These are phyloP conservation scores for Peromyscus aztecus DNA, from an alignment of 2,797 vertebrate genomes.

Conservation along the genomic window DNA sequence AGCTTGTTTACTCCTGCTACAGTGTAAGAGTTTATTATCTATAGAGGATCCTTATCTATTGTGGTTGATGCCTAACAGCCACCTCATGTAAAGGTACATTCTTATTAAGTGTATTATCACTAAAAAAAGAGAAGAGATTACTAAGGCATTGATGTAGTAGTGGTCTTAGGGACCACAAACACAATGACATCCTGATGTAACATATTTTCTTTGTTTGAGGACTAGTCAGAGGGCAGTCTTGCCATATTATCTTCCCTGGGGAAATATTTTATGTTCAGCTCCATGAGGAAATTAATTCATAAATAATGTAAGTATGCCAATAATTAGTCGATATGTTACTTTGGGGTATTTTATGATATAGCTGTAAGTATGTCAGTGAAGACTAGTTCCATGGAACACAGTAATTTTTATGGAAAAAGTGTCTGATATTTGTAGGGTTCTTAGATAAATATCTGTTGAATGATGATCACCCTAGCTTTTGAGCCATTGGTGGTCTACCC, in stretches of 20 bases:
- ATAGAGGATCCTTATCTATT: background rate
- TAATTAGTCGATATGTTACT: background rate
- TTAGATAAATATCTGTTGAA: conserved; percentile 21
- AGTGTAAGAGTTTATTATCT: background rate
- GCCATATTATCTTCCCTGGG: background rate
- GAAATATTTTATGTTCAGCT: background rate
- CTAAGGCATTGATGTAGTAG: background rate
- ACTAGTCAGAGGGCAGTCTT: background rate
- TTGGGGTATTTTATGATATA: background rate
- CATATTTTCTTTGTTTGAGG: background rate
- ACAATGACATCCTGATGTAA: background rate
- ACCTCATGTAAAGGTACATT: background rate
- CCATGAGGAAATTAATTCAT: conserved; percentile 20
- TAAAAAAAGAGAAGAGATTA: background rate
- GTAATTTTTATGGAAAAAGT: background rate
- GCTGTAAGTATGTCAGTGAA: background rate
- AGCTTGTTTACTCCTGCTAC: background rate
- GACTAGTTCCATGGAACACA: background rate
- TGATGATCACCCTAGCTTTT: background rate
- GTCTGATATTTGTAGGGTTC: background rate
- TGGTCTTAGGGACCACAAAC: background rate
- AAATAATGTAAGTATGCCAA: background rate
- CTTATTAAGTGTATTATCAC: background rate
- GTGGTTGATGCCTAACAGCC: background rate
- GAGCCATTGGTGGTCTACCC: background rate